Conservation (phyloP, 1,140 invertebrate genomes). For the Sycophila sp. region DNA sequence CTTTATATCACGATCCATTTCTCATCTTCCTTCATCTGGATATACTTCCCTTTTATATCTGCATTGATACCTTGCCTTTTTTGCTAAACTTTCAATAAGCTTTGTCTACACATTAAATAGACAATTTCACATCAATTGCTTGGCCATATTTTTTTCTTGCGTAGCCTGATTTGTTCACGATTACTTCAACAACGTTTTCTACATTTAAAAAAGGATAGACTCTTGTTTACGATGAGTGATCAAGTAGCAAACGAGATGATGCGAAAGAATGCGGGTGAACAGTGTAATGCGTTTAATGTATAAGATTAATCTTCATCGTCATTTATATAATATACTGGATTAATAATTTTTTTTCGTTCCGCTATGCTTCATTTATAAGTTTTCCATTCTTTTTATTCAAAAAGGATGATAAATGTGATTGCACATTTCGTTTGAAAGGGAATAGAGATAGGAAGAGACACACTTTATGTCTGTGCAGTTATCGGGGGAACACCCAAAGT, state of each 20-base stretch:
- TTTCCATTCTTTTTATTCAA: constrained; percentile 18
- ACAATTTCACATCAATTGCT: constrained; percentile 31
- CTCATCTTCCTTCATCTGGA: constrained; percentile 13
- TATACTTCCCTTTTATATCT: too few relatives aligned
- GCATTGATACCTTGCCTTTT: too few relatives aligned
- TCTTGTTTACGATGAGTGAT: constrained; percentile 39
- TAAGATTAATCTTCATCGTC: constrained; percentile 21
- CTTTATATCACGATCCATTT: constrained; percentile 35
- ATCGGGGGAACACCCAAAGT: constrained; percentile 20
- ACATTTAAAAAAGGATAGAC: constrained; percentile 41
- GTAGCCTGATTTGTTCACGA: constrained; percentile 27
- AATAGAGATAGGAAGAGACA: constrained; percentile 17
- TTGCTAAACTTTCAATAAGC: constrained; percentile 29
- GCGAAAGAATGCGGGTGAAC: constrained; percentile 37
- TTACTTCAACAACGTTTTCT: constrained; percentile 38
- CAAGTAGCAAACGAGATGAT: constrained; percentile 40
- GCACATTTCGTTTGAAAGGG: constrained; percentile 14
- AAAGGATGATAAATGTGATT: constrained; percentile 18
- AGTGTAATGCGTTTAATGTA: constrained; percentile 23
- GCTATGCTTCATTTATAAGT: background rate
- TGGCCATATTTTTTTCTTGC: constrained; percentile 25
- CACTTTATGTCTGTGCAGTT: constrained; percentile 27
- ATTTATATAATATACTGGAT: constrained; percentile 20
- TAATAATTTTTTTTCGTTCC: constrained; percentile 25
- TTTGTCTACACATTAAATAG: constrained; percentile 30